A percentile compares a stretch with the other conserved stretches of the same genome.
Evolutionary conservation across 2,797 vertebrate species (phyloP).

Genomic region (Pangasius mekongensis): DNA sequence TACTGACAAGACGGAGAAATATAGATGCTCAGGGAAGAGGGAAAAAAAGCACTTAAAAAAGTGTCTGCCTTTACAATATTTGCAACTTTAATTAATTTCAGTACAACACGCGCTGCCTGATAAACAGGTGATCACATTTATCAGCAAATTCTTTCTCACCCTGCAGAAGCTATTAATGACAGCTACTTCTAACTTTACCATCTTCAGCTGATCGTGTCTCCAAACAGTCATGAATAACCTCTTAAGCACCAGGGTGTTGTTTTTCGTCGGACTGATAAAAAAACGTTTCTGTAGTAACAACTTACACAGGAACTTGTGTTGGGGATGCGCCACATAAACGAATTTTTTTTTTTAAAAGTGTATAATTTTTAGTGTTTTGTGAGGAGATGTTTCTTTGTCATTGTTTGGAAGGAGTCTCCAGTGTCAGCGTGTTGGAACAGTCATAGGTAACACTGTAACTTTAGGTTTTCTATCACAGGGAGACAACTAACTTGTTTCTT

Average conservation of each 20-base stretch:
- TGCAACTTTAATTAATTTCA: not conserved
- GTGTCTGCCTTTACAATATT: not conserved
- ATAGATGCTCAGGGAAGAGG: not conserved
- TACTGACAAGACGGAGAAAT: slow-evolving; percentile 11
- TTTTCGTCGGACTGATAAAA: not conserved
- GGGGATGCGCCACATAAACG: not conserved
- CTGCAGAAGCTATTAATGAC: not conserved
- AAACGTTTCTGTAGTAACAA: not conserved
- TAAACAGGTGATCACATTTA: not conserved
- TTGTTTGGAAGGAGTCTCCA: not conserved
- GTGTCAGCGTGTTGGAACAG: not conserved
- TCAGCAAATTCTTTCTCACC: not conserved
- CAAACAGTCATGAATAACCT: not conserved
- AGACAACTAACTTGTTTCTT: not conserved
- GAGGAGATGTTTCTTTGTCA: not conserved
- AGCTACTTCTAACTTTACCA: not conserved
- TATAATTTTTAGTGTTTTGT: not conserved
- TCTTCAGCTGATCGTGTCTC: not conserved
- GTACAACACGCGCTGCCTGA: not conserved
- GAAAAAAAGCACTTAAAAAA: not conserved
- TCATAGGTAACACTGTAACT: not conserved
- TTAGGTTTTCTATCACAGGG: not conserved
- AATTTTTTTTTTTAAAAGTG: not conserved
- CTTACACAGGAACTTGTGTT: not conserved
- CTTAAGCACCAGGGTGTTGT: not conserved